These are phyloP conservation scores for Galeopsomyia nigrocyanea DNA, from an alignment of 2,888 invertebrate genomes.

Conservation along the genomic window DNA sequence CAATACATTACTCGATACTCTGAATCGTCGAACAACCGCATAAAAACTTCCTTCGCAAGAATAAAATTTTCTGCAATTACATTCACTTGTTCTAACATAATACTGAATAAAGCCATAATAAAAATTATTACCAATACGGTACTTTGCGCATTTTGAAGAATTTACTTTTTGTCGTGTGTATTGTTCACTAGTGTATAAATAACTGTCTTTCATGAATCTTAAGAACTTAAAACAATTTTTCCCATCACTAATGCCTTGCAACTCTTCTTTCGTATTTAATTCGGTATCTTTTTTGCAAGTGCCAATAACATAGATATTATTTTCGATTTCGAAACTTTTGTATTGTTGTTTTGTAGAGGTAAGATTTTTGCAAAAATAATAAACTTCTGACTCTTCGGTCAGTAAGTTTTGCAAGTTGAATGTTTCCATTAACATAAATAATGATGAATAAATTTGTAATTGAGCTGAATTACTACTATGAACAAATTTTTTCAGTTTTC, in stretches of 20 bases:
- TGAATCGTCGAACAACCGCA: not conserved
- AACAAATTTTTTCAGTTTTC: not conserved
- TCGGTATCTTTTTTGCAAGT: not conserved
- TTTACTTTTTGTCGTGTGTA: not conserved
- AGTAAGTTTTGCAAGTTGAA: not conserved
- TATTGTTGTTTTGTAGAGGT: not conserved
- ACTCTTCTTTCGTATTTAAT: not conserved
- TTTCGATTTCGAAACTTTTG: not conserved
- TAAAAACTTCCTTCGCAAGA: not conserved
- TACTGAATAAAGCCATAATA: not conserved
- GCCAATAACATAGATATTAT: not conserved
- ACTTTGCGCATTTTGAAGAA: constrained; percentile 7
- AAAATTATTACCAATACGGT: not conserved
- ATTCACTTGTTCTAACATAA: not conserved
- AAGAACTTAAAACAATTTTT: not conserved
- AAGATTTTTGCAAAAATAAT: not conserved
- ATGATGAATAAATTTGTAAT: constrained; percentile 9
- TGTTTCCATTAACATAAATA: not conserved
- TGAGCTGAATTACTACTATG: constrained; percentile 2
- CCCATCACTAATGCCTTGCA: not conserved
- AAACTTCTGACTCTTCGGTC: not conserved
- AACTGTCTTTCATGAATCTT: not conserved
- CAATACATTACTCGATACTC: no score
- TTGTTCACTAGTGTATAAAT: not conserved
- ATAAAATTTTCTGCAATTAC: not conserved